A percentile compares a stretch with the other conserved stretches of the same genome.
Conservation (phyloP, 2,888 invertebrate genomes). For the Gastrophysa polygoni region DNA sequence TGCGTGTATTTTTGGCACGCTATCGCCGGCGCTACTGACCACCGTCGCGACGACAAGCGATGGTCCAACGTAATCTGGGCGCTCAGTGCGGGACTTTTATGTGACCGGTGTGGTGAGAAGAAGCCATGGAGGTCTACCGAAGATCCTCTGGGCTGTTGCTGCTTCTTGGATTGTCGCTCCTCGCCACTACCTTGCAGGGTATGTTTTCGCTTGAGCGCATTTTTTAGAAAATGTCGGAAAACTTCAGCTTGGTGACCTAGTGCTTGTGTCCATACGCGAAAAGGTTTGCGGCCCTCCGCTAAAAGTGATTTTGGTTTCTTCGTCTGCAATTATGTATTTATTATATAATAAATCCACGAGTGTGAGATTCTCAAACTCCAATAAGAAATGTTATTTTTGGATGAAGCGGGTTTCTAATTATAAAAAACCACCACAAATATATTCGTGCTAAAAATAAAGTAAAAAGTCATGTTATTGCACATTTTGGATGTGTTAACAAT, state of each 20-base stretch:
- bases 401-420: slow-evolving; percentile 51
- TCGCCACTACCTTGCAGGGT: slow-evolving; percentile 65
- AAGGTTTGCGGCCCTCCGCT: slow-evolving; percentile 7
- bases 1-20: slow-evolving; percentile 35
- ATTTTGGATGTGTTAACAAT: slow-evolving; percentile 9
- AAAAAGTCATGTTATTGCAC: slow-evolving; percentile 27
- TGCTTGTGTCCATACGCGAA: slow-evolving; percentile 28
- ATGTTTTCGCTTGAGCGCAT: slow-evolving; percentile 48
- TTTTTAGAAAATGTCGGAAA: slow-evolving; percentile 6
- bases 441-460: slow-evolving; percentile 40
- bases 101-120: slow-evolving; percentile 57
- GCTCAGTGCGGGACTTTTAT: slow-evolving; percentile 58
- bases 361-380: slow-evolving; percentile 42
- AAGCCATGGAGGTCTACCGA: slow-evolving; percentile 65
- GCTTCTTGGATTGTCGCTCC: slow-evolving; percentile 62
- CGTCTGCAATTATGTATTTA: slow-evolving; percentile 12
- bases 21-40: slow-evolving; percentile 48
- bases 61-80: slow-evolving; percentile 55
- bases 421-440: slow-evolving; percentile 49
- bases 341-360: slow-evolving; percentile 49
- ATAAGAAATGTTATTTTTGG: slow-evolving; percentile 53
- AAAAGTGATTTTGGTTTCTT: not conserved
- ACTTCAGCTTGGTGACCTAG: slow-evolving; percentile 13
- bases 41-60: slow-evolving; percentile 52
- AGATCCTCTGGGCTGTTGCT: slow-evolving; percentile 63